Conservation (phyloP, 2,888 invertebrate genomes). For the Pardosa pseudoannulata region DNA sequence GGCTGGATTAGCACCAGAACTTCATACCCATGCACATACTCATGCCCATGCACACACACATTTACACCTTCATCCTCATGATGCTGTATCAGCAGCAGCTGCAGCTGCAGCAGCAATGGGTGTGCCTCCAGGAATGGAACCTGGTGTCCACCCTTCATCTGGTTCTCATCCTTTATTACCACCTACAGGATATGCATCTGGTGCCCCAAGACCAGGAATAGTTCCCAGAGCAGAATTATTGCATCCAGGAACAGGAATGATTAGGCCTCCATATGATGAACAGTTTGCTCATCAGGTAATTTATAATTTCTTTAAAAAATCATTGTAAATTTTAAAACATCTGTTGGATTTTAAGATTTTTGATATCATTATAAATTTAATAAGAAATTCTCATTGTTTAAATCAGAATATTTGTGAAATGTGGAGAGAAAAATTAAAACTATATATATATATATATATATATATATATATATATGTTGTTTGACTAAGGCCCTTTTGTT, state of each 20-base stretch:
- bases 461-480: no score
- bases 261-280: conserved; percentile 74
- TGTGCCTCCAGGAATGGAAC: conserved; percentile 63
- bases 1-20: conserved; percentile 85
- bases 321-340: no score
- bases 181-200: conserved; percentile 64
- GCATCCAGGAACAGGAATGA: conserved; percentile 65
- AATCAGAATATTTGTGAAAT: no score
- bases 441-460: no score
- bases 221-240: conserved; percentile 64
- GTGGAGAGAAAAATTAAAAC: no score
- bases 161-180: conserved; percentile 69
- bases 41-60: conserved; percentile 74
- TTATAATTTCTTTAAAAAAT: neutral
- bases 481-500: no score
- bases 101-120: conserved; percentile 74
- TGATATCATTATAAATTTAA: no score
- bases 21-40: conserved; percentile 74
- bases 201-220: conserved; percentile 56
- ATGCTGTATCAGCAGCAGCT: conserved; percentile 72
- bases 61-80: conserved; percentile 73
- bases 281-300: conserved; percentile 73
- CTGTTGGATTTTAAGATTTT: no score
- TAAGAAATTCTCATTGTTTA: no score
- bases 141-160: conserved; percentile 65